These are phyloP conservation scores for Siniperca chuatsi DNA, from an alignment of 2,113 vertebrate species.

Conservation along the genomic window DNA sequence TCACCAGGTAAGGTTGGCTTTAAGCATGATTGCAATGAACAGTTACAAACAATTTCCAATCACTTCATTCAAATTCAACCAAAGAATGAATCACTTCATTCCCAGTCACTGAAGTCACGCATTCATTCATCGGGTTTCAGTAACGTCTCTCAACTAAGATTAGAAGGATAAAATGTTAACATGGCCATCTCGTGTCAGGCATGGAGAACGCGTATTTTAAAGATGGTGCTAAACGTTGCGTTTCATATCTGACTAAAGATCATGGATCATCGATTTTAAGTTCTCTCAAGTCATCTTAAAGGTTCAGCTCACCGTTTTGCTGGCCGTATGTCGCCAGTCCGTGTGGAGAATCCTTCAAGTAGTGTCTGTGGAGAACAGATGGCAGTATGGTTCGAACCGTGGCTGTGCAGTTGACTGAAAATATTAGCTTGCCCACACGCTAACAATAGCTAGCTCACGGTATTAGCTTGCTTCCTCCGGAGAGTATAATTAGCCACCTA, in stretches of 20 bases:
- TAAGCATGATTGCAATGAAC: not conserved
- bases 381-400: slow-evolving; percentile 51
- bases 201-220: slow-evolving; percentile 66
- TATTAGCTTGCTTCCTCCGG: slow-evolving; percentile 60
- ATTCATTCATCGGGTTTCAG: slow-evolving; percentile 10
- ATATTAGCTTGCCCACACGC: slow-evolving; percentile 70
- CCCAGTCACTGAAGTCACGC: not conserved
- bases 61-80: not conserved
- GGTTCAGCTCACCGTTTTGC: slow-evolving; percentile 64
- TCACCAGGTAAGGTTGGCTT: slow-evolving; percentile 20
- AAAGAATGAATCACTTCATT: not conserved
- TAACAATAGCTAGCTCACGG: slow-evolving; percentile 81
- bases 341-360: slow-evolving; percentile 53
- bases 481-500: slow-evolving; percentile 81
- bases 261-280: slow-evolving; percentile 28
- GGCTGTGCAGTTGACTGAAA: slow-evolving; percentile 59
- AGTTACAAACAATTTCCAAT: not conserved
- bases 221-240: slow-evolving; percentile 61
- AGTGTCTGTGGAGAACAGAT: slow-evolving; percentile 60
- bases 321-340: slow-evolving; percentile 31
- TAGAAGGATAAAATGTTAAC: slow-evolving; percentile 25
- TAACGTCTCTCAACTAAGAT: not conserved
- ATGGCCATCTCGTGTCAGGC: slow-evolving; percentile 56
- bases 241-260: slow-evolving; percentile 34
- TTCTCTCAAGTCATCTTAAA: slow-evolving; percentile 23